Base-by-base conservation (phyloP, 2,113 vertebrate species). In the Apteryx owenii region DNA sequence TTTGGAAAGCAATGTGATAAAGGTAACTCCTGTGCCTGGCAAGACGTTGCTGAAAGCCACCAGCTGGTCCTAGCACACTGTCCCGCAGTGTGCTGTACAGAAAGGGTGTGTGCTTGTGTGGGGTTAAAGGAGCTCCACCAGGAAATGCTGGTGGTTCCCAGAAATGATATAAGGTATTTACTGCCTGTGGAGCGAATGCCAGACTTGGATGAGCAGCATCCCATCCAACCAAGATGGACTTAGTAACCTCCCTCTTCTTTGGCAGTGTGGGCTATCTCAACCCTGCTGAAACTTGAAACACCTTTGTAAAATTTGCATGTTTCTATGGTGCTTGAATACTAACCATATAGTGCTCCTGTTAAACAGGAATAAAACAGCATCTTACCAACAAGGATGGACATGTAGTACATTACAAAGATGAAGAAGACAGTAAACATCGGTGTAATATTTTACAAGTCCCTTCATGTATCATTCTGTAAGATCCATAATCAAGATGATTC, bases 91-190 rank as follows among this genome's bases (percentile, higher is more conserved):
- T 42, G 85, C 72, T 89, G 65, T 90, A 92, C 94, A 92, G 95
- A 92, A 97, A 96, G 89, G 91, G 94, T 11, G 91, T 95, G 94
- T 17, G 0, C 33, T 93, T 91, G 70, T 93, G 58, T 62, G 78
- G 75, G 76, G 87, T 94, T 79, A 96, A 91, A 79, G 48, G 66
- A 93, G 83, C 90, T 91, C 78, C 95, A 90, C 75, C 48, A 85
- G 92, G 81, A 97, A 96, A 87, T 58, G 33, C 9, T 69, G 73
- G 33, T 1, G 1, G 26, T 95, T 94, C 81, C 87, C 69, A 96
- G 94, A 95, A 92, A 87, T 89, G 1, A 40, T 20, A 62, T 0
- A 1, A 31, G 10, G 66, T 42, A 46, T 65, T 46, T 83, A 40
- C 44, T 79, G 38, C 48, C 22, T 79, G 11, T 80, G 40, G 36